Base-by-base conservation (phyloP, 2,888 invertebrate genomes). In the Diplazon laetatorius region DNA sequence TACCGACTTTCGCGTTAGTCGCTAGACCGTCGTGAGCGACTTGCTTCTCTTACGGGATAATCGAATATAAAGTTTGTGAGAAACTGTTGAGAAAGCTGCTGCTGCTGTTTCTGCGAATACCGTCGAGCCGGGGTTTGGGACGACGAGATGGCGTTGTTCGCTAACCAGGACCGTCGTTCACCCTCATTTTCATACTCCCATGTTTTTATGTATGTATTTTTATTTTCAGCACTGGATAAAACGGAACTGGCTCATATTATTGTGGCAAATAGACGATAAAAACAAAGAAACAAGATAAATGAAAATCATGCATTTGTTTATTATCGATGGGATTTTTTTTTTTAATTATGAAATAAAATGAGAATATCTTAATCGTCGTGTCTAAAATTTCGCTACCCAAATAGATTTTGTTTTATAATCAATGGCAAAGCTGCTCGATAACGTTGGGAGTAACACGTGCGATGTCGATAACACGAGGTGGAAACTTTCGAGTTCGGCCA, bases 1-100 rank as follows among this genome's bases (percentile, higher is more conserved):
- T 87, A 85, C 84, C 78, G 87, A 88, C 86, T 86, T 88, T 86
- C 83, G 82, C 82, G 83, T 84, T 85, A 83, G 80, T 80, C 82
- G 81, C 39, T 62, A 30, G 44, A 63, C 44, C 69, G 50, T 52
- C 59, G 69, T 42, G 44, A 44, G 48, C 37, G 55, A 42, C 55
- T 63, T 68, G 57, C 76, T 16, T 39, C 39, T 63, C 75, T 69
- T 68, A 52, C 30, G 46, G 59, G 70, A 76, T 82, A 82, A 82
- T 82, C 82, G 73, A 82, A 80, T 82, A 80, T 57, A 80, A 82
- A 82, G 75, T 82, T 82, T 78, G 42, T 16, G 52, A 63, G 75
- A 81, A 78, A 81, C 71, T 74, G 66, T 63, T 69, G 71, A 59
- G 57, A 60, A 35, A 75, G 52, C 48, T 46, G 35, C 55, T 44